Evolutionary conservation across 2,888 invertebrate genomes (phyloP).

Genomic region (Pollenia labialis): DNA sequence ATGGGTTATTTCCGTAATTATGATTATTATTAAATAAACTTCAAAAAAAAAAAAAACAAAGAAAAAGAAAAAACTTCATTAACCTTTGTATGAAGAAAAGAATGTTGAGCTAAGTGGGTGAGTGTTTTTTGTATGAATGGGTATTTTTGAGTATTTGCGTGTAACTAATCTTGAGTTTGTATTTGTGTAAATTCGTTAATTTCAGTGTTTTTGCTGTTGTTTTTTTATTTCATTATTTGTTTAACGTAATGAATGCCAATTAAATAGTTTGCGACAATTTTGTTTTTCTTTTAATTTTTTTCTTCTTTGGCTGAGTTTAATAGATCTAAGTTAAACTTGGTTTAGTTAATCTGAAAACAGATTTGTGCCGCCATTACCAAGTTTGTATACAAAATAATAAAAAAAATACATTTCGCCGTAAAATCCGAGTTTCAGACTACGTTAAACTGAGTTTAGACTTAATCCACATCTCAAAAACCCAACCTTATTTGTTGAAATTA

Average conservation of each 20-base stretch:
- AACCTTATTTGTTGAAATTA: too few species aligned
- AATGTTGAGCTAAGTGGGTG: neutral
- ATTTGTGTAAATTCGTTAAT: neutral
- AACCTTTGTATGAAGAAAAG: neutral
- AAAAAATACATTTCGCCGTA: too few species aligned
- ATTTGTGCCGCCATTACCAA: too few species aligned
- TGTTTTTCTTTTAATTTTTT: neutral
- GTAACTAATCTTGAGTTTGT: neutral
- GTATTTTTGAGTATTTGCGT: neutral
- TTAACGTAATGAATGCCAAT: conserved; percentile 47
- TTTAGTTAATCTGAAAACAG: too few species aligned
- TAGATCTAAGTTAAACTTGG: too few species aligned
- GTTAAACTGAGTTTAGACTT: too few species aligned
- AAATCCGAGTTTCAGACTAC: too few species aligned
- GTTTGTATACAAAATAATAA: too few species aligned
- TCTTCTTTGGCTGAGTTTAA: too few species aligned
- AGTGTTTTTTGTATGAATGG: neutral
- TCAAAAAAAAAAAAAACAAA: conserved; percentile 13
- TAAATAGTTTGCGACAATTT: conserved; percentile 24
- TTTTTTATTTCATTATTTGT: neutral
- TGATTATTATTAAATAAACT: conserved; percentile 61
- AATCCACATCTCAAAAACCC: too few species aligned
- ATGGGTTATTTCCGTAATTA: conserved; percentile 70
- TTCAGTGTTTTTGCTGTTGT: neutral
- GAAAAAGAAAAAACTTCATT: conserved; percentile 22